These are phyloP conservation scores for Diaperis boleti DNA, from an alignment of 2,888 invertebrate genomes.

Conservation along the genomic window DNA sequence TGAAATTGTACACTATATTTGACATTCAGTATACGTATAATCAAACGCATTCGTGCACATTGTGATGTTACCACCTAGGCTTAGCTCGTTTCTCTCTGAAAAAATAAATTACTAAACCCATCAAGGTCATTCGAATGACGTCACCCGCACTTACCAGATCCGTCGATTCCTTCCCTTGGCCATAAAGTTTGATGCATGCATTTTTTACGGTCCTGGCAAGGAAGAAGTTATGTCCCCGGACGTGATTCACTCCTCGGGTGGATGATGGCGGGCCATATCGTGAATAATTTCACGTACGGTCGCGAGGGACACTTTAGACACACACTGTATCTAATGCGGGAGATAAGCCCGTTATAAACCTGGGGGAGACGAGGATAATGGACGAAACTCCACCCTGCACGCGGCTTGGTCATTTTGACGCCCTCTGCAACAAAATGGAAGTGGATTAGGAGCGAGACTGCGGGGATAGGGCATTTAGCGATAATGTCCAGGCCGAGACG, in stretches of 20 bases:
- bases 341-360: conserved; percentile 47
- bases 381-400: conserved; percentile 43
- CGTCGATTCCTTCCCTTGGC: conserved; percentile 25
- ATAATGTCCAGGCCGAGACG: too few relatives aligned
- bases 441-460: not conserved
- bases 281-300: conserved; percentile 46
- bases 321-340: conserved; percentile 45
- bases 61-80: conserved; percentile 1
- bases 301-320: conserved; percentile 48
- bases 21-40: too few relatives aligned
- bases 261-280: conserved; percentile 39
- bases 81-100: not conserved
- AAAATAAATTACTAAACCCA: conserved; percentile 17
- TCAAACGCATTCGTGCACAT: not conserved
- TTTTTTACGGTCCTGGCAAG: conserved; percentile 40
- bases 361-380: conserved; percentile 44
- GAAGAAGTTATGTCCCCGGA: conserved; percentile 38
- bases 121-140: conserved; percentile 10
- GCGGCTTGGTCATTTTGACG: conserved; percentile 41
- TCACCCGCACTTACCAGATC: conserved; percentile 19
- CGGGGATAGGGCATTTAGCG: too few relatives aligned
- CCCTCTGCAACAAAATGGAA: conserved; percentile 47
- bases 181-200: conserved; percentile 42
- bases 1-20: too few relatives aligned
- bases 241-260: conserved; percentile 43